phyloP scores from a whole-genome alignment of 2,113 vertebrate genomes.

The Cheirogaleus medius region DNA sequence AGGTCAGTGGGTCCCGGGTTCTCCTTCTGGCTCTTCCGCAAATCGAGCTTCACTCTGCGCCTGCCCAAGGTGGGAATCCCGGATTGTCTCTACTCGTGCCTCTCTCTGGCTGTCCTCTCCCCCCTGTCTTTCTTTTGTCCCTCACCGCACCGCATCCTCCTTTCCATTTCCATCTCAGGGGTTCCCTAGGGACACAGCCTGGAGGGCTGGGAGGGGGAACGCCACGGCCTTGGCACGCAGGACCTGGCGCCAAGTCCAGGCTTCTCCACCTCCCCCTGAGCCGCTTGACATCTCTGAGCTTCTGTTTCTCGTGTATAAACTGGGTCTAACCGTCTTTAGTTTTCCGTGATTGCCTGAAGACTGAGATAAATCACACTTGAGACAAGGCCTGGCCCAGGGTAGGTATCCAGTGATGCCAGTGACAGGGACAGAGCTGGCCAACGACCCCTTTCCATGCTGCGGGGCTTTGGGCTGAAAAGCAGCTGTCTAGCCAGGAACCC shows the following conservation, averaged over 20 bases:
- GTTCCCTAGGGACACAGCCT: neutral
- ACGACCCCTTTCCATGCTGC: rapidly evolving
- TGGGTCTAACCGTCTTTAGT: neutral
- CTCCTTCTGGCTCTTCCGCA: neutral
- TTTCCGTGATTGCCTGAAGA: neutral
- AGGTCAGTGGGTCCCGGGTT: neutral
- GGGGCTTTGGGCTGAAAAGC: neutral
- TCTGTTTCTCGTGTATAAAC: neutral
- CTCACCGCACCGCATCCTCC: rapidly evolving
- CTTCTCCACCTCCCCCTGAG: rapidly evolving
- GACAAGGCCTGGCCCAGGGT: neutral
- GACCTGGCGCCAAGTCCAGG: neutral
- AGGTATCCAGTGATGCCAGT: neutral
- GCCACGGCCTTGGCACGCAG: rapidly evolving
- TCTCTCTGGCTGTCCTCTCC: neutral
- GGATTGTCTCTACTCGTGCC: neutral
- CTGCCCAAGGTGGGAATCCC: neutral
- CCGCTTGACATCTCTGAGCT: neutral
- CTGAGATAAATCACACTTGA: neutral
- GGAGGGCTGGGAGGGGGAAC: neutral
- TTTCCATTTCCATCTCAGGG: too few species aligned
- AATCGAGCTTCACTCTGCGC: neutral
- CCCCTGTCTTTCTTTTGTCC: neutral
- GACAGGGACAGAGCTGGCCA: neutral
- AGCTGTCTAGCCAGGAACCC: neutral